These are phyloP conservation scores for Athene noctua DNA, from an alignment of 2,113 vertebrate species.

Conservation along the genomic window DNA sequence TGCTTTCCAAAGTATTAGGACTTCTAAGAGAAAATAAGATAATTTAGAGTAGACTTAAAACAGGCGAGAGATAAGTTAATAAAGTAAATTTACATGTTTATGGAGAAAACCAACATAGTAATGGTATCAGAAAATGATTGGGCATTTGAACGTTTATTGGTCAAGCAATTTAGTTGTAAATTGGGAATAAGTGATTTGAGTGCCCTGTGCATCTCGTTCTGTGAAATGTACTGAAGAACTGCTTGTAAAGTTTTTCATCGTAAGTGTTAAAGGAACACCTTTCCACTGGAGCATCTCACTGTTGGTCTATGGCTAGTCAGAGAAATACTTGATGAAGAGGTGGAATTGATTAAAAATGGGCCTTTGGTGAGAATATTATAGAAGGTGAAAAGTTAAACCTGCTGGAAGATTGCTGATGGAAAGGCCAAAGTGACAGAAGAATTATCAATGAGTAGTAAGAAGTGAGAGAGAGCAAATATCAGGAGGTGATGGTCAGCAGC, in stretches of 20 bases:
- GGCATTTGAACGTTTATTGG: not conserved
- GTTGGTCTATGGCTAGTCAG: not conserved
- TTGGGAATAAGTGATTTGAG: not conserved
- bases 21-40: not conserved
- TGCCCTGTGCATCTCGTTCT: not conserved
- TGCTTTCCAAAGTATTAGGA: not conserved
- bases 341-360: not conserved
- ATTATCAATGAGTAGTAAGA: not conserved
- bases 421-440: not conserved
- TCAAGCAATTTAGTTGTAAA: not conserved
- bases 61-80: not conserved
- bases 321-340: not conserved
- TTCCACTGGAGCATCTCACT: not conserved
- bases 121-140: not conserved
- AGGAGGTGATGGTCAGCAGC: not conserved
- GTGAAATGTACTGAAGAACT: not conserved
- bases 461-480: not conserved
- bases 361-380: not conserved
- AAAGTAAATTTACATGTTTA: not conserved
- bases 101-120: not conserved
- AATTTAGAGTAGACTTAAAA: not conserved
- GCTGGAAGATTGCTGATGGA: not conserved
- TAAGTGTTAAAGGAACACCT: not conserved
- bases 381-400: not conserved
- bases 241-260: not conserved